Percentiles rank a stretch among this genome's conserved stretches.
Conservation (phyloP, 2,797 vertebrate genomes). For the Typhlichthys subterraneus region DNA sequence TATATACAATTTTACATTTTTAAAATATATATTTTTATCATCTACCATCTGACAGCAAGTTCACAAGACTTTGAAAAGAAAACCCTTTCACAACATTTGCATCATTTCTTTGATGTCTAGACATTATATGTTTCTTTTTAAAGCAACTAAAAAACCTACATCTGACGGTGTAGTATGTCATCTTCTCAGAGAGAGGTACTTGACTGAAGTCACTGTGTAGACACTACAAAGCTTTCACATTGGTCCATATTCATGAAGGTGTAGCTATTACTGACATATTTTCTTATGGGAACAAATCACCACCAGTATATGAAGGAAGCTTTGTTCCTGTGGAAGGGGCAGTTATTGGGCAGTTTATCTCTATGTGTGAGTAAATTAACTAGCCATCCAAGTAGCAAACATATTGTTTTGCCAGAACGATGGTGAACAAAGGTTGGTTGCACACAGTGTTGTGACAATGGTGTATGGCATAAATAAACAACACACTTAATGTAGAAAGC, state of each 20-base stretch:
- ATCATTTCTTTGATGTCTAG: constrained; percentile 73
- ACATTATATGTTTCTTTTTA: constrained; percentile 55
- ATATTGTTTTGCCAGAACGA: no score
- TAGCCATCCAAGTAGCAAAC: no score
- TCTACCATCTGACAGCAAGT: constrained; percentile 58
- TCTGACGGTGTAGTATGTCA: constrained; percentile 69
- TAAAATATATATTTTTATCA: constrained; percentile 63
- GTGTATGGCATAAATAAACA: no score
- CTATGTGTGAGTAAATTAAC: constrained; percentile 6
- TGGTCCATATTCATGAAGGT: constrained; percentile 77
- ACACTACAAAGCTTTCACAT: constrained; percentile 70
- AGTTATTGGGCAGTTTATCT: constrained; percentile 1
- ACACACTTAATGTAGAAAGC: no score
- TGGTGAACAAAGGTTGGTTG: no score
- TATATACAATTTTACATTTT: constrained; percentile 52
- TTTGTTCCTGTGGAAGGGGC: constrained; percentile 38
- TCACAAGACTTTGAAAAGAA: constrained; percentile 69
- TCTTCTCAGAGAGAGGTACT: constrained; percentile 71
- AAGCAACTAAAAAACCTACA: constrained; percentile 54
- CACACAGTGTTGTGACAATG: no score
- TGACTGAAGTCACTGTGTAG: constrained; percentile 74
- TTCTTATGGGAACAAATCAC: constrained; percentile 80
- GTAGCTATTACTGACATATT: constrained; percentile 79
- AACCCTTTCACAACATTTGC: constrained; percentile 77
- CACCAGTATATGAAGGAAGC: constrained; percentile 49